A percentile compares a stretch with the other conserved stretches of the same genome.
phyloP scores from a whole-genome alignment of 1,140 invertebrate species.

The Dryas iulia region DNA sequence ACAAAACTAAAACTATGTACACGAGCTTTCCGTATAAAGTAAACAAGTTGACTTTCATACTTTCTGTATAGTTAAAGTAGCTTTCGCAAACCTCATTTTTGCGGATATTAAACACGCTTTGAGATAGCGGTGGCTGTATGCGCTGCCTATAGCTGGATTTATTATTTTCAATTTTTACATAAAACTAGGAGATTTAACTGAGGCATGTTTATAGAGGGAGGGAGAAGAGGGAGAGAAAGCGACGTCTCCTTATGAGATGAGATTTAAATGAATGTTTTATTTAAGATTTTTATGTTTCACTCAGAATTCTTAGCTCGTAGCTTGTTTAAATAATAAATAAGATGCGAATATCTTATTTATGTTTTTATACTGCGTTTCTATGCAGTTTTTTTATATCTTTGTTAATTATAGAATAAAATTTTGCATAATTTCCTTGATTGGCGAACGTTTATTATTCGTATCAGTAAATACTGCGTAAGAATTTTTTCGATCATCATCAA shows the following conservation, averaged over 20 bases:
- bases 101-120: slow-evolving; percentile 1
- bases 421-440: too few relatives aligned
- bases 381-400: too few relatives aligned
- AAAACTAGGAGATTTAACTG: background rate
- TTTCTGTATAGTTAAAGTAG: background rate
- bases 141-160: background rate
- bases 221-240: too few relatives aligned
- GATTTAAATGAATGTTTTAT: background rate
- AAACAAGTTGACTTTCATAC: background rate
- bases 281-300: background rate
- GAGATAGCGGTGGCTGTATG: background rate
- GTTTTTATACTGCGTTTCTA: too few relatives aligned
- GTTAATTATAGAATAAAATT: too few relatives aligned
- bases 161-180: slow-evolving; percentile 5
- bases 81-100: background rate
- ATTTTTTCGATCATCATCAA: too few relatives aligned
- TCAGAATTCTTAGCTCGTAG: background rate
- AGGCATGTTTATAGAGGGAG: background rate
- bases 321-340: background rate
- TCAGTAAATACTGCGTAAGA: too few relatives aligned
- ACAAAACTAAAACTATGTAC: background rate
- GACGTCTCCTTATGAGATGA: background rate
- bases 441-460: too few relatives aligned
- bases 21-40: background rate
- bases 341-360: background rate